phyloP scores from a whole-genome alignment of 2,113 vertebrate genomes.

The Piliocolobus tephrosceles region DNA sequence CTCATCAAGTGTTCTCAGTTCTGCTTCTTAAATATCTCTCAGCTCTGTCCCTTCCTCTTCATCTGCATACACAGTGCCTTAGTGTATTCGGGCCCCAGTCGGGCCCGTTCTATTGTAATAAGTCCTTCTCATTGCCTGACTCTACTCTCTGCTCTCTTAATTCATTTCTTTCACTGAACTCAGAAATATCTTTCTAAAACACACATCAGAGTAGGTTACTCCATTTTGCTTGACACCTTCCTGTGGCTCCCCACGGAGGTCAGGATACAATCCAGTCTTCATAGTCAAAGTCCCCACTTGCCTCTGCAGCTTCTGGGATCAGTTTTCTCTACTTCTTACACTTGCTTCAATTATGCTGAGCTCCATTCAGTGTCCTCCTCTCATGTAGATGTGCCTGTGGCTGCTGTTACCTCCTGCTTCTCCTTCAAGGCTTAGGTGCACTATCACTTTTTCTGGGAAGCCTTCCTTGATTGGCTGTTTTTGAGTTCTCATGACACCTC shows the following conservation, averaged over 20 bases:
- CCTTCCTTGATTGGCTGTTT: background rate
- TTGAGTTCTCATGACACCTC: background rate
- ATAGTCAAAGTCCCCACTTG: no score
- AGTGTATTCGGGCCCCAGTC: background rate
- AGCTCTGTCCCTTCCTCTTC: background rate
- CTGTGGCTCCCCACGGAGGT: background rate
- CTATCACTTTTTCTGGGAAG: background rate
- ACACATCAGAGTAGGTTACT: background rate
- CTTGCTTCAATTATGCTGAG: background rate
- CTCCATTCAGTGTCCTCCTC: background rate
- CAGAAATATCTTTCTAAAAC: slow-evolving; percentile 11
- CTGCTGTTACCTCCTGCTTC: background rate
- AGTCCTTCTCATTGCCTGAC: background rate
- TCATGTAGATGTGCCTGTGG: background rate
- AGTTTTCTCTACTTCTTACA: background rate
- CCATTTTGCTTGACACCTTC: background rate
- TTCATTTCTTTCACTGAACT: background rate
- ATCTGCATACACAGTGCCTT: background rate
- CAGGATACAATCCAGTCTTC: background rate
- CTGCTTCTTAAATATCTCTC: background rate
- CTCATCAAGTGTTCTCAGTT: background rate
- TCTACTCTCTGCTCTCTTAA: background rate
- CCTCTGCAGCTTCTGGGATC: background rate
- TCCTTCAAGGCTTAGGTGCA: background rate
- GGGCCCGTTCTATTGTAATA: background rate